Conservation (phyloP, 2,888 invertebrate species). For the Diarsia mendica region DNA sequence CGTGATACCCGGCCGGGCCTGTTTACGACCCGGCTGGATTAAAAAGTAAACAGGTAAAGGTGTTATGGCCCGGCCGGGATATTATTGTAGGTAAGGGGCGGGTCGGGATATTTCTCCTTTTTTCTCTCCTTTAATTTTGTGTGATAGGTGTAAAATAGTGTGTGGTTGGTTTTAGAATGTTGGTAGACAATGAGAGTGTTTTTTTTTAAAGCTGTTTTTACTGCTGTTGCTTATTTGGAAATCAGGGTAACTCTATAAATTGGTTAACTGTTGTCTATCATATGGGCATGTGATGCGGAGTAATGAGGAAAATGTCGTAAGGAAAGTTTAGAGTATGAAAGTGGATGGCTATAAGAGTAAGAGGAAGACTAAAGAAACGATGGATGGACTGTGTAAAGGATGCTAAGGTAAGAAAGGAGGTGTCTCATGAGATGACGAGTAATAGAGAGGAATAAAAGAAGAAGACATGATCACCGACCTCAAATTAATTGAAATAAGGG, state of each 20-base stretch:
- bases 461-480: too few species aligned
- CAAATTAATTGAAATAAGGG: too few species aligned
- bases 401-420: too few species aligned
- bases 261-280: neutral
- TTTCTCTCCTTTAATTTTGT: slow-evolving; percentile 54
- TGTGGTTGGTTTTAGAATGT: neutral
- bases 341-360: too few species aligned
- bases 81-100: slow-evolving; percentile 68
- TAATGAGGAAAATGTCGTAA: too few species aligned
- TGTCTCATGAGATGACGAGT: too few species aligned
- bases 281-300: too few species aligned
- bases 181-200: slow-evolving; percentile 34
- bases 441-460: too few species aligned
- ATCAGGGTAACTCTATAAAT: slow-evolving; percentile 4
- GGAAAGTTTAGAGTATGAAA: too few species aligned
- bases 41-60: slow-evolving; percentile 81
- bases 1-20: slow-evolving; percentile 79
- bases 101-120: slow-evolving; percentile 38
- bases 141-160: slow-evolving; percentile 36
- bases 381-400: too few species aligned
- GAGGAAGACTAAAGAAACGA: too few species aligned
- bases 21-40: slow-evolving; percentile 85
- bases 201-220: slow-evolving; percentile 38
- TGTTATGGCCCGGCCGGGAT: slow-evolving; percentile 64
- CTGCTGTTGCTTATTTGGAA: slow-evolving; percentile 7